phyloP scores from a whole-genome alignment of 2,113 vertebrate genomes.

The Rhineura floridana region DNA sequence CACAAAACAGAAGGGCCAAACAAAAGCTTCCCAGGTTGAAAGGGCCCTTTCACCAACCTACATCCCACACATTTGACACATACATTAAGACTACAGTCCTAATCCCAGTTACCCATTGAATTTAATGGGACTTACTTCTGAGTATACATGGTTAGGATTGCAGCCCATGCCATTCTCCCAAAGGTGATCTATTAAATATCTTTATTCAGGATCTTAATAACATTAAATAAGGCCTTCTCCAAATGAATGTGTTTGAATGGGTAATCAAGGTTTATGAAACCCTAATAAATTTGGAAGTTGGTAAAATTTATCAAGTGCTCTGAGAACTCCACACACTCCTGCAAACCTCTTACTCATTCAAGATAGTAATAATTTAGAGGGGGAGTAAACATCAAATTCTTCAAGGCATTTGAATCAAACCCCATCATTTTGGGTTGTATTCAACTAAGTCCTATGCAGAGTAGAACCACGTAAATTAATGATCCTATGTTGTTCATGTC shows the following conservation, averaged over 20 bases:
- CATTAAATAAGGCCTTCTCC: not conserved
- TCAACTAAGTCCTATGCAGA: too few species aligned
- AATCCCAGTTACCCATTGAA: too few species aligned
- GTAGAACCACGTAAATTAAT: too few species aligned
- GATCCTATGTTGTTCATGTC: too few species aligned
- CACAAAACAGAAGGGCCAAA: too few species aligned
- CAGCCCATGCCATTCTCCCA: not conserved
- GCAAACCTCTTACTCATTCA: not conserved
- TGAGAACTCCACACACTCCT: not conserved
- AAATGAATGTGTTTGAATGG: not conserved
- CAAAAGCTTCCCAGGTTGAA: too few species aligned
- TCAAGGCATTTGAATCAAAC: not conserved
- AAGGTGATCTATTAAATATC: not conserved
- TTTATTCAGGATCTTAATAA: not conserved
- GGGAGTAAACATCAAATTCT: not conserved
- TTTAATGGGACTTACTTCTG: too few species aligned
- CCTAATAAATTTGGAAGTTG: not conserved
- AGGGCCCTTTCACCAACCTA: too few species aligned
- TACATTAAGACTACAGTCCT: too few species aligned
- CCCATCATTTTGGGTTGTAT: too few species aligned
- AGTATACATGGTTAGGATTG: too few species aligned
- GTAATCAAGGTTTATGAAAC: not conserved
- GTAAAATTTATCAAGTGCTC: not conserved
- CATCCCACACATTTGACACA: too few species aligned
- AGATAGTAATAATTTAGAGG: not conserved